Evolutionary conservation across 2,888 invertebrate species (phyloP).

Genomic region (Leptothorax acervorum): DNA sequence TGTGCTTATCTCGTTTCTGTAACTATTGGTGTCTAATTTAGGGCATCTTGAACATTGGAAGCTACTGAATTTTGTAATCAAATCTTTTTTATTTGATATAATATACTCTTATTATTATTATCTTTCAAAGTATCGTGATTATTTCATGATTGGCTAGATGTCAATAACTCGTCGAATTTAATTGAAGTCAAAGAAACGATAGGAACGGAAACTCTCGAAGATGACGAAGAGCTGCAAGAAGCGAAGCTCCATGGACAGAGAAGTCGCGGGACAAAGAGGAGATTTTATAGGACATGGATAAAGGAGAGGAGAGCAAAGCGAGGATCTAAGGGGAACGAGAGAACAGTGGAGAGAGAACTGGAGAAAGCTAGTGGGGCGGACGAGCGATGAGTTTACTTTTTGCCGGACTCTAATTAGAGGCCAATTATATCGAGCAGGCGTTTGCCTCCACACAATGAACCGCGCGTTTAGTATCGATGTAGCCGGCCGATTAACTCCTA

Average conservation of each 20-base stretch:
- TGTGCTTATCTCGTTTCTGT: neutral
- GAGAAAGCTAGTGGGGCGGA: conserved; percentile 27
- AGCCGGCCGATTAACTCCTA: conserved; percentile 81
- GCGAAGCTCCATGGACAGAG: conserved; percentile 36
- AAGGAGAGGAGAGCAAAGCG: conserved; percentile 25
- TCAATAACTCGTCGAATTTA: conserved; percentile 39
- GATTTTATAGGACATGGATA: conserved; percentile 50
- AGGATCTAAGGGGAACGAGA: conserved; percentile 2
- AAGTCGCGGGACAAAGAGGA: conserved; percentile 51
- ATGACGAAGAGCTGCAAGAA: conserved; percentile 15
- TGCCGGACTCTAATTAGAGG: conserved; percentile 80
- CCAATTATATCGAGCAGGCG: conserved; percentile 83
- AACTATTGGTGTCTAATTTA: neutral
- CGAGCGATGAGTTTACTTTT: conserved; percentile 73
- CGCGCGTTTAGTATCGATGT: conserved; percentile 80
- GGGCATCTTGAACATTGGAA: neutral
- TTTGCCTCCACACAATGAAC: conserved; percentile 81
- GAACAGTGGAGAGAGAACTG: conserved; percentile 31
- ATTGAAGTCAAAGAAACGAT: conserved; percentile 4
- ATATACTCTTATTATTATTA: neutral
- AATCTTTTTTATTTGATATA: neutral
- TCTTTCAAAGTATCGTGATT: neutral
- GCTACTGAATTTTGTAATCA: neutral
- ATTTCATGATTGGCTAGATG: neutral
- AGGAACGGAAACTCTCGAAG: neutral